Conservation (phyloP, 2,113 vertebrate species). For the Polypterus bichir region DNA sequence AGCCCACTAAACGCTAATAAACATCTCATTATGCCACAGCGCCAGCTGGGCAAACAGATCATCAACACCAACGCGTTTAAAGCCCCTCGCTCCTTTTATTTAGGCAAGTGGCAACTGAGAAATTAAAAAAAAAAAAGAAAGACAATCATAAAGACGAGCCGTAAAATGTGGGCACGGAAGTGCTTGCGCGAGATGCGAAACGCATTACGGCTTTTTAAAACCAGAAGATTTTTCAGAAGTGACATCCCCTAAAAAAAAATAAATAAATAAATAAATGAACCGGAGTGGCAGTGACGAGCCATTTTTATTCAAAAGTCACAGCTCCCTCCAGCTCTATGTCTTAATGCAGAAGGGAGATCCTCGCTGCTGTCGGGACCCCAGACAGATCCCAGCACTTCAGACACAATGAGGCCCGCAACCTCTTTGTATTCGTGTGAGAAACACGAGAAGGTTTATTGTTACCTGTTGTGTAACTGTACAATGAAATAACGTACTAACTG, state of each 20-base stretch:
- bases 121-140: too few species aligned
- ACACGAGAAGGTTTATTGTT: too few species aligned
- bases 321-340: not conserved
- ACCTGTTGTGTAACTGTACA: too few species aligned
- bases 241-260: not conserved
- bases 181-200: not conserved
- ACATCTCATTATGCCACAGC: not conserved
- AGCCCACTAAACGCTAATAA: not conserved
- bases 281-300: not conserved
- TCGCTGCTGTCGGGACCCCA: not conserved
- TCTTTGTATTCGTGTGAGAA: too few species aligned
- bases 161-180: not conserved
- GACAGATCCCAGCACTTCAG: too few species aligned
- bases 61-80: too few species aligned
- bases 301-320: slow-evolving; percentile 1
- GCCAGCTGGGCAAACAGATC: too few species aligned
- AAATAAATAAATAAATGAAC: not conserved
- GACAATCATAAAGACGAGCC: not conserved
- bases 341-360: slow-evolving; percentile 7
- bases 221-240: not conserved
- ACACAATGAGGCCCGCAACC: too few species aligned
- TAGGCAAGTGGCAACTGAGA: too few species aligned
- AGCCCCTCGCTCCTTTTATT: too few species aligned
- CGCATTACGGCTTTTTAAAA: not conserved
- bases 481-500: too few species aligned